Conservation (phyloP, 2,888 invertebrate genomes). For the Acleris holmiana region DNA sequence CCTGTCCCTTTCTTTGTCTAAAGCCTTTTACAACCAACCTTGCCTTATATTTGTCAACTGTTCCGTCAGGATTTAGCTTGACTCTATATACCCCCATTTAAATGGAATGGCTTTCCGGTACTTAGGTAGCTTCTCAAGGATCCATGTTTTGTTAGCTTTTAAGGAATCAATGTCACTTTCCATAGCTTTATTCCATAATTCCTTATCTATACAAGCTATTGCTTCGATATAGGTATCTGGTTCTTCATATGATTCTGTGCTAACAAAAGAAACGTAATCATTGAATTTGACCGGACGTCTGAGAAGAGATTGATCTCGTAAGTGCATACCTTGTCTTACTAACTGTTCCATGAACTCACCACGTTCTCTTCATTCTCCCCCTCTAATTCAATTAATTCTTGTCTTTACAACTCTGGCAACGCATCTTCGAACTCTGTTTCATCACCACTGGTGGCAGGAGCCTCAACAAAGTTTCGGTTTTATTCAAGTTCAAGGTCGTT, state of each 20-base stretch:
- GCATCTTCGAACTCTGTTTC: neutral
- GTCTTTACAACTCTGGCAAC: neutral
- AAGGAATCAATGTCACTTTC: neutral
- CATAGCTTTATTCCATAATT: neutral
- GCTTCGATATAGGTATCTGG: neutral
- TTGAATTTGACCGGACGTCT: no score
- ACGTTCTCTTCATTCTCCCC: no score
- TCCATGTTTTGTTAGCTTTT: neutral
- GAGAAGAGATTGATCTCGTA: no score
- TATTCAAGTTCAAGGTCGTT: neutral
- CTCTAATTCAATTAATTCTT: neutral
- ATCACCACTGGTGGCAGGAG: neutral
- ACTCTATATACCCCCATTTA: neutral
- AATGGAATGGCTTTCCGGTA: neutral
- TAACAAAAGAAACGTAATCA: neutral
- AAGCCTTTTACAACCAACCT: no score
- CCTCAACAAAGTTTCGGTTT: neutral
- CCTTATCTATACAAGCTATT: neutral
- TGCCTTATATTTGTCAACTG: neutral
- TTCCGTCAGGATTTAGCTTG: constrained; percentile 1
- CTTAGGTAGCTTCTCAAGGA: neutral
- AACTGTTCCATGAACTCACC: no score
- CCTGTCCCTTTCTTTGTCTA: neutral
- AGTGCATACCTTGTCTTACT: no score
- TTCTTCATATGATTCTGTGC: neutral